Conservation (phyloP, 2,888 invertebrate species). For the Ennomos fuscantarius region DNA sequence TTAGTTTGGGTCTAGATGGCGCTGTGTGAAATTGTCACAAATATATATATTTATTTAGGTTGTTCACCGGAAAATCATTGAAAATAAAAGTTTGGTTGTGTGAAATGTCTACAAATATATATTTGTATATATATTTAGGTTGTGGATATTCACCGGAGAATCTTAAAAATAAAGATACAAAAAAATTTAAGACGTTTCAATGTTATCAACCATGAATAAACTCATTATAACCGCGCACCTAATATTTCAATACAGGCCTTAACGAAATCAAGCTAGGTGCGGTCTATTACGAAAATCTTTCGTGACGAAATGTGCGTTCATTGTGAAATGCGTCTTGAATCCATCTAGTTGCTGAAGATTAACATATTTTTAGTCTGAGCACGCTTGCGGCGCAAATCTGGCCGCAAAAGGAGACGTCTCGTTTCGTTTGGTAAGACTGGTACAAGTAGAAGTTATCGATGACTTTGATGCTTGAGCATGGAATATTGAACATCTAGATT, state of each 20-base stretch:
- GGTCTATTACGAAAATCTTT: constrained; percentile 53
- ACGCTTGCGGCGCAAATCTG: constrained; percentile 52
- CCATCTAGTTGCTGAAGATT: constrained; percentile 47
- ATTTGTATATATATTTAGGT: too few relatives aligned
- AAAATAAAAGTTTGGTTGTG: too few relatives aligned
- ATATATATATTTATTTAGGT: too few relatives aligned
- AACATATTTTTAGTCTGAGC: constrained; percentile 56
- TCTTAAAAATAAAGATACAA: neutral
- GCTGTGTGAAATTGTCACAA: too few relatives aligned
- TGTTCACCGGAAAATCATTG: too few relatives aligned
- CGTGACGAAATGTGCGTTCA: constrained; percentile 47
- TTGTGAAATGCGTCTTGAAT: constrained; percentile 49
- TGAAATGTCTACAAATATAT: too few relatives aligned
- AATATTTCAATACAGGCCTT: constrained; percentile 52
- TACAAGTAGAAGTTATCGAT: constrained; percentile 26
- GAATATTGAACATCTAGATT: neutral
- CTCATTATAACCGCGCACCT: constrained; percentile 40
- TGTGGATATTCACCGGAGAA: neutral
- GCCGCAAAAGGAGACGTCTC: constrained; percentile 51
- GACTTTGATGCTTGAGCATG: constrained; percentile 15
- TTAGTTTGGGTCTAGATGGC: too few relatives aligned
- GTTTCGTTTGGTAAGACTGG: constrained; percentile 23
- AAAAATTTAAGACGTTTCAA: constrained; percentile 46
- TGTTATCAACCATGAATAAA: constrained; percentile 51
- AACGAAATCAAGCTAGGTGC: constrained; percentile 49